Conservation (phyloP, 2,113 vertebrate species). For the Cettia cetti region DNA sequence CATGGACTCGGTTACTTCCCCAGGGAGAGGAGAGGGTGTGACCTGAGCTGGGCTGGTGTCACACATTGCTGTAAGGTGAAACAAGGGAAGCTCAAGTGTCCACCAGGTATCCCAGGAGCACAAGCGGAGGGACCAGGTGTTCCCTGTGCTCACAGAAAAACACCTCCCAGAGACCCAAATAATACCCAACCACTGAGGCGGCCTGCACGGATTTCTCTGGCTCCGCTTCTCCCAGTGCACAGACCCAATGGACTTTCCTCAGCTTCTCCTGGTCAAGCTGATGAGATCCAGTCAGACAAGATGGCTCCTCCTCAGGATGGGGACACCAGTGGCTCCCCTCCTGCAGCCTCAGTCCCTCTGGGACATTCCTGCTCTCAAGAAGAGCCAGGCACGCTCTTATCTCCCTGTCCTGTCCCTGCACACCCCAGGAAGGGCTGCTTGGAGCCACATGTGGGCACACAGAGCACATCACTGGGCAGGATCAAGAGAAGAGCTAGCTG, state of each 20-base stretch:
- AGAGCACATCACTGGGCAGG: not conserved
- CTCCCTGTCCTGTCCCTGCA: not conserved
- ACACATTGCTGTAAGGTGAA: not conserved
- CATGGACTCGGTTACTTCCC: not conserved
- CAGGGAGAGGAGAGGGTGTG: not conserved
- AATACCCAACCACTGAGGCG: not conserved
- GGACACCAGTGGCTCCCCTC: not conserved
- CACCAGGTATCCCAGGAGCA: not conserved
- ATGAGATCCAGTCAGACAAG: accelerated
- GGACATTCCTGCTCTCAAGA: not conserved
- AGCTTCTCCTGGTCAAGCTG: accelerated
- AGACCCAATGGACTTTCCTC: accelerated
- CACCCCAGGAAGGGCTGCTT: not conserved
- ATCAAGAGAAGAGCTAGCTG: not conserved
- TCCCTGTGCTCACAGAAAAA: not conserved
- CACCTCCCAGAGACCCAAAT: not conserved
- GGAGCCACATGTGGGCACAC: not conserved
- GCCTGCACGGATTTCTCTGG: not conserved
- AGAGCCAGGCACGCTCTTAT: not conserved
- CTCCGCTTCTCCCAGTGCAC: accelerated
- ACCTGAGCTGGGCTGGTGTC: not conserved
- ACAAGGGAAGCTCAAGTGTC: not conserved
- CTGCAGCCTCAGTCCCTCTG: accelerated
- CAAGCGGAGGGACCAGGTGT: accelerated
- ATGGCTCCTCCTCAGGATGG: not conserved